phyloP scores from a whole-genome alignment of 2,797 vertebrate species.

The Hyperoplus immaculatus region DNA sequence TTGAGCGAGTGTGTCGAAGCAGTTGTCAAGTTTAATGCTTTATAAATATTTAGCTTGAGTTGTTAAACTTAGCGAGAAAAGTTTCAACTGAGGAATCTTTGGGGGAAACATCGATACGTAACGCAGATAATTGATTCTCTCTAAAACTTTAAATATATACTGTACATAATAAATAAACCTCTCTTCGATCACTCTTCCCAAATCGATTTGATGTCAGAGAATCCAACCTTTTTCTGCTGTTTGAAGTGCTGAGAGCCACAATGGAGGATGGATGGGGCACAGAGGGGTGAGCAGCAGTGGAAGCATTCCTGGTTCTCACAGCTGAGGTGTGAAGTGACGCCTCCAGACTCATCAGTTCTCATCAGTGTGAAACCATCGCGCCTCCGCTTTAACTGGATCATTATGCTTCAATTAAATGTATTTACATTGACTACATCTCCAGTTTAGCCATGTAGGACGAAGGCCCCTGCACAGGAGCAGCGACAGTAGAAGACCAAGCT shows the following conservation, averaged over 20 bases:
- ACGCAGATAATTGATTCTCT: neutral
- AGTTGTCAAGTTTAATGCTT: neutral
- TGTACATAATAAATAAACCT: too few species aligned
- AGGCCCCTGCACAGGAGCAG: neutral
- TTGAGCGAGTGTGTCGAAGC: neutral
- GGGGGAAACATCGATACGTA: neutral
- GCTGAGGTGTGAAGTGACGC: constrained; percentile 82
- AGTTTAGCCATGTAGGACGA: constrained; percentile 18
- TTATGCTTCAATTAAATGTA: constrained; percentile 76
- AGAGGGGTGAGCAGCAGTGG: constrained; percentile 7
- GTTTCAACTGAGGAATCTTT: neutral
- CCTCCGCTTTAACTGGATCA: constrained; percentile 77
- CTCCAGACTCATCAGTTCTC: constrained; percentile 76
- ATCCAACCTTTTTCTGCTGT: neutral
- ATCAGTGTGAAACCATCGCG: constrained; percentile 79
- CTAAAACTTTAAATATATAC: neutral
- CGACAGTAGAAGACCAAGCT: neutral
- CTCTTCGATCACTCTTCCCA: neutral
- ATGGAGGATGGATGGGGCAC: neutral
- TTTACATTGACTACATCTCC: constrained; percentile 37
- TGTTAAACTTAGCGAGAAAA: neutral
- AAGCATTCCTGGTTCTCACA: constrained; percentile 76
- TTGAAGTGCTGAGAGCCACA: neutral
- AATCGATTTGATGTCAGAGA: neutral
- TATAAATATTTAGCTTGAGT: neutral